Evolutionary conservation across 2,113 vertebrate genomes (phyloP).

Genomic region (Saguinus imperator): DNA sequence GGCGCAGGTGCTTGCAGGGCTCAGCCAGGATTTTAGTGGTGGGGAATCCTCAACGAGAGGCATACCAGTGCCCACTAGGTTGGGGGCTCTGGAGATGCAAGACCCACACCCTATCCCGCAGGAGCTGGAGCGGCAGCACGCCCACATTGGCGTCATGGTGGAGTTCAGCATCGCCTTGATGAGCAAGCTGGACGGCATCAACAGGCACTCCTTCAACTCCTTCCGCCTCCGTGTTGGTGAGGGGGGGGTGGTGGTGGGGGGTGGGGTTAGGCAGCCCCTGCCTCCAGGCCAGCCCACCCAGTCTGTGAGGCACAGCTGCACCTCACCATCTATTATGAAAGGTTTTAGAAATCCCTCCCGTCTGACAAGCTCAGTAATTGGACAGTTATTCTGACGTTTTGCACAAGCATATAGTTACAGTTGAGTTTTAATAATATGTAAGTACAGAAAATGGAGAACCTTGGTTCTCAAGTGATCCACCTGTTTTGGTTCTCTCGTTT

Average conservation of each 20-base stretch:
- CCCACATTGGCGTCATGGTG: constrained; percentile 97
- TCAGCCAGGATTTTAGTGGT: neutral
- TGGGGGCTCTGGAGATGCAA: neutral
- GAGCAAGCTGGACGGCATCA: constrained; percentile 98
- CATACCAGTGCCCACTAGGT: accelerated
- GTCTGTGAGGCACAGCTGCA: accelerated
- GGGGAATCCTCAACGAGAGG: neutral
- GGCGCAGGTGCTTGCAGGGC: neutral
- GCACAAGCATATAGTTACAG: neutral
- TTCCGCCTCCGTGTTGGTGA: constrained; percentile 96
- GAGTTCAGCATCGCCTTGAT: constrained; percentile 97
- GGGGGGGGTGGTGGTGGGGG: neutral
- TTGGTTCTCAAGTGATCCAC: too few relatives aligned
- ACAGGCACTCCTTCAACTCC: constrained; percentile 97
- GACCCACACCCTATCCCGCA: constrained; percentile 56
- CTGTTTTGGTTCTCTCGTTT: too few relatives aligned
- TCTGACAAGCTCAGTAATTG: accelerated
- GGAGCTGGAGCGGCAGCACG: constrained; percentile 92
- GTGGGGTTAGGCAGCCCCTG: accelerated
- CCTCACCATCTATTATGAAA: accelerated
- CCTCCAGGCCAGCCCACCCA: neutral
- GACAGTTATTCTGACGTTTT: neutral
- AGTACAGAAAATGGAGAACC: neutral
- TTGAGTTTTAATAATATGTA: neutral
- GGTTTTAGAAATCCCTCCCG: neutral